Evolutionary conservation across 2,888 invertebrate species (phyloP).

Genomic region (Cecidostiba fungosa): DNA sequence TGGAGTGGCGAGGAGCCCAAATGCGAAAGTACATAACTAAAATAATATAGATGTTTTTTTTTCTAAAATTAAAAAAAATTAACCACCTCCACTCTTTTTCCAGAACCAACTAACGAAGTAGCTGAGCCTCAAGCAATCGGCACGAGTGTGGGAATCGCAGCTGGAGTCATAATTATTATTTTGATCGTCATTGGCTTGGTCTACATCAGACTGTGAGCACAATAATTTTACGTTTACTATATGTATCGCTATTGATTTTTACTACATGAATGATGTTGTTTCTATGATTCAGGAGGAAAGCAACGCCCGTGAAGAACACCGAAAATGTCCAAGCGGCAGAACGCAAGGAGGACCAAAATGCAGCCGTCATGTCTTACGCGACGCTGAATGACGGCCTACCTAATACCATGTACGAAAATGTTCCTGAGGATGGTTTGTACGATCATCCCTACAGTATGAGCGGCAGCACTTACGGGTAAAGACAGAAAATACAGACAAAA

Average conservation of each 20-base stretch:
- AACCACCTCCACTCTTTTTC: constrained; percentile 9
- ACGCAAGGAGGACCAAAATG: constrained; percentile 91
- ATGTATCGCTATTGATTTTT: neutral
- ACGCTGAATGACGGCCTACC: constrained; percentile 88
- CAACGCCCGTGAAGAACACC: constrained; percentile 92
- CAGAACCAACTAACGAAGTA: constrained; percentile 75
- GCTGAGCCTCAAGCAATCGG: constrained; percentile 89
- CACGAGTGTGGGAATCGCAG: constrained; percentile 91
- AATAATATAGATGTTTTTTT: neutral
- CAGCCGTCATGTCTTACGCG: constrained; percentile 94
- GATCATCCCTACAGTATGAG: constrained; percentile 78
- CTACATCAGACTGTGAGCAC: constrained; percentile 90
- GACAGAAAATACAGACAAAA: constrained; percentile 80
- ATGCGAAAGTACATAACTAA: constrained; percentile 85
- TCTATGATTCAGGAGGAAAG: constrained; percentile 84
- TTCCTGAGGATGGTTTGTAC: constrained; percentile 80
- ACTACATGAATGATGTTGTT: neutral
- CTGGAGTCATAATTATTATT: constrained; percentile 90
- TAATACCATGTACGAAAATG: constrained; percentile 81
- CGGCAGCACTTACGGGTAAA: constrained; percentile 76
- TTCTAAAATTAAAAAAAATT: neutral
- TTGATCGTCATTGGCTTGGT: constrained; percentile 89
- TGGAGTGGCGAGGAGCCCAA: constrained; percentile 95
- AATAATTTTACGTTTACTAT: neutral
- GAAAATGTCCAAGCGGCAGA: constrained; percentile 94